Evolutionary conservation across 1,140 invertebrate genomes (phyloP), one percentile per base, ranked within the genome.

Genomic region (Cyclina sinensis): DNA sequence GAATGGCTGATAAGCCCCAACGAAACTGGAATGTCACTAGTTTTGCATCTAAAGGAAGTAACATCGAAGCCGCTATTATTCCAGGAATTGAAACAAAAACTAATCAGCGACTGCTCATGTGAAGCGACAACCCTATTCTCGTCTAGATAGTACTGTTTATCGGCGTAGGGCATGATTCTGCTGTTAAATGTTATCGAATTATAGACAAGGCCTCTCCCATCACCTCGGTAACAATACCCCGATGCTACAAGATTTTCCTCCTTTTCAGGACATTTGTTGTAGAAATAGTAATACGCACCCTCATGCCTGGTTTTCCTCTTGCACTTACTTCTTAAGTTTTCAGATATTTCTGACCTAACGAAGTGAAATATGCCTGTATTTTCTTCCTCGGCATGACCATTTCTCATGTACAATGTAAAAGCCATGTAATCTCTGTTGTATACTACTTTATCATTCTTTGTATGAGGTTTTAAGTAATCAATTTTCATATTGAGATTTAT

Each of bases 161-260:
- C 65, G 12, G 30, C 9, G 18, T 68, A 68, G n/a, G 11, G 3
- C 27, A 35, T 35, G 2, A 2, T 4, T 14, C 12, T 11, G 12
- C 30, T 35, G 27, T 68, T 68, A 30, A 68, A 68, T 4, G 65
- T 68, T 4, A 68, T 1, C 3, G 65, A 68, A 37, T 68, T 68
- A 21, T 27, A 68, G 27, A 30, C 65, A 7, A 68, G n/a, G 14
- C 65, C 65, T 4, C 30, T 37, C 2, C 27, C 65, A 3, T 18
- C n/a, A n/a, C n/a, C n/a, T n/a, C n/a, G n/a, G n/a, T 73, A 73
- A 73, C 68, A 73, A 16, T 39, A 73, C n/a, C 68, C 68, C 0
- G 68, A 73, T 37, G 68, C 68, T 3, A 73, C 68, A 7, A 73
- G 4, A 1, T 24, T 24, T 46, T 16, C 39, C n/a, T 37, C 68